Conservation (phyloP, 2,797 vertebrate genomes). For the Gila robusta region DNA sequence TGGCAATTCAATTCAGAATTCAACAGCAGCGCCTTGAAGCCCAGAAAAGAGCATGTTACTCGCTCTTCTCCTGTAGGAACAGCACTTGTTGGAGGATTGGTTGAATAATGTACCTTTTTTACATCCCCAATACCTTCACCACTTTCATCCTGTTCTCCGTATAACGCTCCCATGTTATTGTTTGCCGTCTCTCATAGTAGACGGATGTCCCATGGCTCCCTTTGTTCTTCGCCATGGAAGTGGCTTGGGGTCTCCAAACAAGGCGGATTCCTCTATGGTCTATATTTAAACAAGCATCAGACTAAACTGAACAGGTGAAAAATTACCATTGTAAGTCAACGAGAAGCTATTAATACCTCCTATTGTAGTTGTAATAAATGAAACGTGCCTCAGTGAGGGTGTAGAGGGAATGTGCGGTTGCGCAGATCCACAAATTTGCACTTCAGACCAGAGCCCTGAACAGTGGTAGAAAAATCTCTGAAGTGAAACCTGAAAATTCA, state of each 20-base stretch:
- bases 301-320: conserved; percentile 8
- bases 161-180: conserved; percentile 37
- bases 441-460: neutral
- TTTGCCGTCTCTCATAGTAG: conserved; percentile 13
- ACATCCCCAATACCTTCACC: neutral
- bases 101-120: conserved; percentile 27
- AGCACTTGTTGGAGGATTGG: conserved; percentile 36
- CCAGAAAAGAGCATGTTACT: conserved; percentile 8
- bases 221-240: conserved; percentile 28
- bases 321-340: conserved; percentile 39
- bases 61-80: conserved; percentile 31
- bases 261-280: conserved; percentile 23
- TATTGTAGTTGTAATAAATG: conserved; percentile 34
- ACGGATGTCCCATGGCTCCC: conserved; percentile 15
- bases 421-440: neutral
- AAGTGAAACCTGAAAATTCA: conserved; percentile 34
- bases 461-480: conserved; percentile 32
- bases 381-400: neutral
- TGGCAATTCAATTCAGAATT: conserved; percentile 45
- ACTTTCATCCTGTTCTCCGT: conserved; percentile 10
- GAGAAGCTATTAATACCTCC: conserved; percentile 50
- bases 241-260: conserved; percentile 30
- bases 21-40: conserved; percentile 6
- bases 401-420: neutral
- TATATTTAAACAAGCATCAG: conserved; percentile 41